Evolutionary conservation across 2,888 invertebrate genomes (phyloP).

Genomic region (Morpho achilles): DNA sequence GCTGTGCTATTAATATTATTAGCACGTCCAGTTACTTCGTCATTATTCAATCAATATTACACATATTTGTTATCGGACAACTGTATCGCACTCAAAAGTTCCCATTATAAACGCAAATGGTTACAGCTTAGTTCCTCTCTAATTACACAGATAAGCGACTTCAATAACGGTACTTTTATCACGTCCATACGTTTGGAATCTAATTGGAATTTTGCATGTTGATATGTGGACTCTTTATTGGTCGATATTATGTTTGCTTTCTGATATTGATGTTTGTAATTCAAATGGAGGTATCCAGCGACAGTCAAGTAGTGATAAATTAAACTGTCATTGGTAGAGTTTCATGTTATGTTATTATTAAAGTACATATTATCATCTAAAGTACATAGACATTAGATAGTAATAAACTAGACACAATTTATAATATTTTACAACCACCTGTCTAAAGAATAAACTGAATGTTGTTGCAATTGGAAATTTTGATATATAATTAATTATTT

Average conservation of each 20-base stretch:
- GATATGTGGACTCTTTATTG: slow-evolving; percentile 75
- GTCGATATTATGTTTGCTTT: slow-evolving; percentile 76
- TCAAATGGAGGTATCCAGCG: slow-evolving; percentile 57
- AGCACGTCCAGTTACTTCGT: neutral
- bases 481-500: slow-evolving; percentile 41
- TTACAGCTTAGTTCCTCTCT: slow-evolving; percentile 75
- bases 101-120: slow-evolving; percentile 73
- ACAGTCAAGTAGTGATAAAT: slow-evolving; percentile 44
- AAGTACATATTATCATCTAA: slow-evolving; percentile 16
- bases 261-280: slow-evolving; percentile 70
- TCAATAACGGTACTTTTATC: slow-evolving; percentile 76
- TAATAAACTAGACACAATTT: slow-evolving; percentile 11
- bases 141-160: slow-evolving; percentile 76
- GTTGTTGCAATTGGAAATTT: slow-evolving; percentile 15
- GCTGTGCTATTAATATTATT: neutral
- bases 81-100: slow-evolving; percentile 59
- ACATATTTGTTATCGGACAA: slow-evolving; percentile 51
- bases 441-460: slow-evolving; percentile 15
- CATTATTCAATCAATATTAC: slow-evolving; percentile 16
- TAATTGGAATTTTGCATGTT: slow-evolving; percentile 78
- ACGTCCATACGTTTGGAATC: slow-evolving; percentile 74
- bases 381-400: slow-evolving; percentile 5
- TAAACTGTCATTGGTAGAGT: slow-evolving; percentile 34
- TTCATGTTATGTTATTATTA: slow-evolving; percentile 26
- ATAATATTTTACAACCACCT: slow-evolving; percentile 23